Conservation (phyloP, 2,888 invertebrate genomes). For the Aphidoletes aphidimyza region DNA sequence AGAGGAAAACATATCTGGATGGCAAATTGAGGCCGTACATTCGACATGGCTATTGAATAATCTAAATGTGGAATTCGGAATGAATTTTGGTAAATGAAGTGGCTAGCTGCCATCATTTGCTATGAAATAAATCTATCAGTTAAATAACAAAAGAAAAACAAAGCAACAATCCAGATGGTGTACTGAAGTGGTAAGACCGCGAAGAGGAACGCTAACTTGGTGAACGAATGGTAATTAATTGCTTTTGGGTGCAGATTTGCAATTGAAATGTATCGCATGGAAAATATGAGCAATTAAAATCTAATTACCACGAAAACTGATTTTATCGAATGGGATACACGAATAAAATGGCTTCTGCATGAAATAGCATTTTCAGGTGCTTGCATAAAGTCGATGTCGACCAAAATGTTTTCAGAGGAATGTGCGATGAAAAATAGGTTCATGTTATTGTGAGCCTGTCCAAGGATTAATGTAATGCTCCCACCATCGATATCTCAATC, state of each 20-base stretch:
- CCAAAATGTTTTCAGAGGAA: too few relatives aligned
- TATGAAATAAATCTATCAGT: not conserved
- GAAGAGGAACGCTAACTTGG: too few relatives aligned
- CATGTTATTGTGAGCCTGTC: not conserved
- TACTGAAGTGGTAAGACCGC: not conserved
- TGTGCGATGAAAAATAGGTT: not conserved
- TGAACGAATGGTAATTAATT: not conserved
- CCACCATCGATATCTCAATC: not conserved
- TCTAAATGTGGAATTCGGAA: conserved; percentile 12
- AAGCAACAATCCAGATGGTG: not conserved
- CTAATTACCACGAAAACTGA: not conserved
- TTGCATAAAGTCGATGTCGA: too few relatives aligned
- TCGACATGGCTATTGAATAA: conserved; percentile 35
- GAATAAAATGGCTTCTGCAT: not conserved
- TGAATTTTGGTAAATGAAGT: not conserved
- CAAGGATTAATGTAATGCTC: not conserved
- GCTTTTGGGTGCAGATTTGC: not conserved
- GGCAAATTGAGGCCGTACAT: conserved; percentile 11
- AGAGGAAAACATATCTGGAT: not conserved
- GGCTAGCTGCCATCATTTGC: too few relatives aligned
- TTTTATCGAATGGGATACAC: too few relatives aligned
- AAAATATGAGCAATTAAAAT: conserved; percentile 4
- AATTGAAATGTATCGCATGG: conserved; percentile 9
- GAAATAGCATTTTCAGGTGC: not conserved
- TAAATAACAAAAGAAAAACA: not conserved